A percentile compares a stretch with the other conserved stretches of the same genome.
These are phyloP conservation scores for Nomada fabriciana DNA, from an alignment of 2,888 invertebrate species.

Conservation along the genomic window DNA sequence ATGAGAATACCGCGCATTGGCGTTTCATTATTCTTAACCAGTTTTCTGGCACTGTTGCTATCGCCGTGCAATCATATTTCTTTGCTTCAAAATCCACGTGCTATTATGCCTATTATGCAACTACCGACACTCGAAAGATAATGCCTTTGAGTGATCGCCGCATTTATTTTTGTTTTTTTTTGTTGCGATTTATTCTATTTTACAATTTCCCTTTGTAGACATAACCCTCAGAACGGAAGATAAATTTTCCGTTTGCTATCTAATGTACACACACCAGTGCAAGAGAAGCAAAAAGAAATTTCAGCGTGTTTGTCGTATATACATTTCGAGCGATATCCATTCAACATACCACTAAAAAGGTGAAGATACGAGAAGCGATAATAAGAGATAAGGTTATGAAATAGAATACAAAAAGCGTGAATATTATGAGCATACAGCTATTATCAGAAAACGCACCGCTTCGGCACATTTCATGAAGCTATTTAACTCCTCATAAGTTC, in stretches of 20 bases:
- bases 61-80: too few relatives aligned
- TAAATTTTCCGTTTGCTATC: background rate
- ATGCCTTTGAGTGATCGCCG: too few relatives aligned
- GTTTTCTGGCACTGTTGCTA: too few relatives aligned
- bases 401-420: constrained; percentile 36
- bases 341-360: constrained; percentile 1
- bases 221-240: too few relatives aligned
- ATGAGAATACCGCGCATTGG: too few relatives aligned
- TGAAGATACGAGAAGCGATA: constrained; percentile 38
- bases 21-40: too few relatives aligned
- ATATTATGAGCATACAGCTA: background rate
- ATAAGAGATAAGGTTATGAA: constrained; percentile 38
- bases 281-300: background rate
- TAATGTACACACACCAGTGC: background rate
- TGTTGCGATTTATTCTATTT: background rate
- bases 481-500: background rate
- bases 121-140: too few relatives aligned
- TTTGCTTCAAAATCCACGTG: too few relatives aligned
- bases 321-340: background rate
- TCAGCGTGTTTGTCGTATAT: background rate
- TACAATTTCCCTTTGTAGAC: too few relatives aligned
- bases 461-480: background rate
- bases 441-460: background rate
- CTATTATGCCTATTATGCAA: too few relatives aligned
- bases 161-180: too few relatives aligned